A percentile compares a stretch with the other conserved stretches of the same genome.
These are phyloP conservation scores for Calyptomena viridis DNA, from an alignment of 2,113 vertebrate genomes.

Conservation along the genomic window DNA sequence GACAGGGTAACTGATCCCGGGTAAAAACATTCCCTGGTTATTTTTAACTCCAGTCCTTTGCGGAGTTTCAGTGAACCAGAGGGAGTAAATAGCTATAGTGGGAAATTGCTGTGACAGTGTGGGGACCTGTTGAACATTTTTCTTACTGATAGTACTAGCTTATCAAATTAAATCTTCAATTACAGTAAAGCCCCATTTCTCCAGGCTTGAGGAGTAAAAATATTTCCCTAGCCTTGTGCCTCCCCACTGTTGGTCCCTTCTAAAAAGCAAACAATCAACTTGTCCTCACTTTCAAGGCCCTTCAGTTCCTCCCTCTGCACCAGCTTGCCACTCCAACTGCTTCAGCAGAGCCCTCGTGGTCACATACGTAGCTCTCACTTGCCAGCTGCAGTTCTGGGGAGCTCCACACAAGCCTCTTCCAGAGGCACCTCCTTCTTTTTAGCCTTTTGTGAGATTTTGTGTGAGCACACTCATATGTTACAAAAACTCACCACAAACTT, in stretches of 20 bases:
- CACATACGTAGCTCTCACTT: fast-evolving
- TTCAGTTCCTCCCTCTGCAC: not conserved
- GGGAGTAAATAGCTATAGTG: not conserved
- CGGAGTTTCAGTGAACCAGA: not conserved
- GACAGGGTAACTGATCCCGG: not conserved
- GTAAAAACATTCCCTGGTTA: slow-evolving; percentile 41
- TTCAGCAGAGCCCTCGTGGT: fast-evolving
- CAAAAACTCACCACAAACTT: not conserved
- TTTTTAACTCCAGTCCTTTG: slow-evolving; percentile 32
- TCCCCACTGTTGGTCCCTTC: not conserved
- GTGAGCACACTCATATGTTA: fast-evolving
- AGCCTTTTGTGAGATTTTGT: not conserved
- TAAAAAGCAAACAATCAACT: not conserved
- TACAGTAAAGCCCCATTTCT: not conserved
- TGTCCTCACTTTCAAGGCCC: not conserved
- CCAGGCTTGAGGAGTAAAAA: not conserved
- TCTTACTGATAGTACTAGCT: not conserved
- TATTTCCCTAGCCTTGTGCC: not conserved
- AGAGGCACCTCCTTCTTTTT: not conserved
- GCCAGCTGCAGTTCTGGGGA: not conserved
- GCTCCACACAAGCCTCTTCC: not conserved
- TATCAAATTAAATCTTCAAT: not conserved
- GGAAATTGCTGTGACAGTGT: not conserved
- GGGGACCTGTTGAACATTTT: not conserved
- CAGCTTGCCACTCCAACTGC: fast-evolving